These are phyloP conservation scores for Rhizoglyphus robini DNA, from an alignment of 1,140 invertebrate species.

Conservation along the genomic window DNA sequence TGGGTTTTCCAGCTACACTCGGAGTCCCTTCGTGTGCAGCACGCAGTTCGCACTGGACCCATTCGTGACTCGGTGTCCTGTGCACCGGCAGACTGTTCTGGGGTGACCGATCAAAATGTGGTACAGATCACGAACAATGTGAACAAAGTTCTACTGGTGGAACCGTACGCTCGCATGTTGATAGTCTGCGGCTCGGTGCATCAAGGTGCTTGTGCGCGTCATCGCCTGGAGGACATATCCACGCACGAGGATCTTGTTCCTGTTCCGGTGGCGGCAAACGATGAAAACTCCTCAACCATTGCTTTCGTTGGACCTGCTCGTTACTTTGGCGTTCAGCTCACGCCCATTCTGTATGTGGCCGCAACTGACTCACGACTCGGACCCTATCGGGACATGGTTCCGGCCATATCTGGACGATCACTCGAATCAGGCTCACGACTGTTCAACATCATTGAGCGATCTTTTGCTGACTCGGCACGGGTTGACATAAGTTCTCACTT, in stretches of 20 bases:
- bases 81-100: slow-evolving; percentile 61
- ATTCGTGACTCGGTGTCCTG: slow-evolving; percentile 69
- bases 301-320: slow-evolving; percentile 84
- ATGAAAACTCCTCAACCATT: slow-evolving; percentile 73
- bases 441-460: slow-evolving; percentile 54
- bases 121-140: slow-evolving; percentile 61
- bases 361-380: slow-evolving; percentile 84
- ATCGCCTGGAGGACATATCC: slow-evolving; percentile 57
- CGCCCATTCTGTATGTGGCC: slow-evolving; percentile 73
- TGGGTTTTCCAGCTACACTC: slow-evolving; percentile 62
- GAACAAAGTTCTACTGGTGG: slow-evolving; percentile 80
- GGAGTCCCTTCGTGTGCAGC: slow-evolving; percentile 45
- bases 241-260: slow-evolving; percentile 55
- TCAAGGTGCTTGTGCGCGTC: slow-evolving; percentile 75
- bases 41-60: slow-evolving; percentile 53
- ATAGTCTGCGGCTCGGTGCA: slow-evolving; percentile 73
- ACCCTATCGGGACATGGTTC: slow-evolving; percentile 78
- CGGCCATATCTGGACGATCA: slow-evolving; percentile 72
- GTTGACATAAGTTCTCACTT: slow-evolving; percentile 72
- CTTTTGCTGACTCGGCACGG: slow-evolving; percentile 42
- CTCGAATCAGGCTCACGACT: slow-evolving; percentile 56
- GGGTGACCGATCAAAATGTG: slow-evolving; percentile 23
- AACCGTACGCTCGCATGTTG: slow-evolving; percentile 59
- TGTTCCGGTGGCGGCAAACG: slow-evolving; percentile 75
- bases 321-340: slow-evolving; percentile 46